A percentile compares a stretch with the other conserved stretches of the same genome.
These are phyloP conservation scores for Noctua comes DNA, from an alignment of 2,888 invertebrate species.

Conservation along the genomic window DNA sequence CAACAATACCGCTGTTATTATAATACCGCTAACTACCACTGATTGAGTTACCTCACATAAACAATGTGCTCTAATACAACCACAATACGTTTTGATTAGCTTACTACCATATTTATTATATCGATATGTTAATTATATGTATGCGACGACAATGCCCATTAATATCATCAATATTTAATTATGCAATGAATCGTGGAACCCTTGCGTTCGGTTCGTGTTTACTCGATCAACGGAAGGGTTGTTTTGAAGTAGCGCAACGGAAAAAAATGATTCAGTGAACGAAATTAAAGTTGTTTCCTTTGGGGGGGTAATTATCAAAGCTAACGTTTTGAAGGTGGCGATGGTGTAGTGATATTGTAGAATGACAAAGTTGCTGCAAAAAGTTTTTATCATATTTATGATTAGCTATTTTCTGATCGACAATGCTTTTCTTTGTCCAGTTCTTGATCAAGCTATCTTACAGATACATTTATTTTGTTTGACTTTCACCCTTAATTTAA, in stretches of 20 bases:
- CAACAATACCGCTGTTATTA: conserved; percentile 81
- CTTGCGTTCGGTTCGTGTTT: conserved; percentile 58
- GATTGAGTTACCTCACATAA: conserved; percentile 80
- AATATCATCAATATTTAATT: conserved; percentile 58
- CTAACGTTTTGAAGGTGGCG: conserved; percentile 38
- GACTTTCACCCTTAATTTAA: conserved; percentile 24
- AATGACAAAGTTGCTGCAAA: not conserved
- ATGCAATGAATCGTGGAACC: conserved; percentile 50
- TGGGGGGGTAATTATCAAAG: conserved; percentile 55
- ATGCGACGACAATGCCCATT: conserved; percentile 57
- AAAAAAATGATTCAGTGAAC: conserved; percentile 57
- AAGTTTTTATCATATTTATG: not conserved
- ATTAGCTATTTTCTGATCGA: not conserved
- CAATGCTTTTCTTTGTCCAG: not conserved
- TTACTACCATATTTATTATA: conserved; percentile 60
- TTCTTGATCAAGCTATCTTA: conserved; percentile 4
- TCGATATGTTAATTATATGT: conserved; percentile 52
- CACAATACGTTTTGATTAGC: conserved; percentile 63
- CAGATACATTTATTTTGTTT: conserved; percentile 1
- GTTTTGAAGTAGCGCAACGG: conserved; percentile 51
- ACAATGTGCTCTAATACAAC: conserved; percentile 73
- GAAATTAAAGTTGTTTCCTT: conserved; percentile 55
- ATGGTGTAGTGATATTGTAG: conserved; percentile 6
- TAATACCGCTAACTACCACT: conserved; percentile 77
- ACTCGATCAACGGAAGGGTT: conserved; percentile 52